A percentile compares a stretch with the other conserved stretches of the same genome.
Conservation (phyloP, 2,888 invertebrate species). For the Tetragonisca angustula region DNA sequence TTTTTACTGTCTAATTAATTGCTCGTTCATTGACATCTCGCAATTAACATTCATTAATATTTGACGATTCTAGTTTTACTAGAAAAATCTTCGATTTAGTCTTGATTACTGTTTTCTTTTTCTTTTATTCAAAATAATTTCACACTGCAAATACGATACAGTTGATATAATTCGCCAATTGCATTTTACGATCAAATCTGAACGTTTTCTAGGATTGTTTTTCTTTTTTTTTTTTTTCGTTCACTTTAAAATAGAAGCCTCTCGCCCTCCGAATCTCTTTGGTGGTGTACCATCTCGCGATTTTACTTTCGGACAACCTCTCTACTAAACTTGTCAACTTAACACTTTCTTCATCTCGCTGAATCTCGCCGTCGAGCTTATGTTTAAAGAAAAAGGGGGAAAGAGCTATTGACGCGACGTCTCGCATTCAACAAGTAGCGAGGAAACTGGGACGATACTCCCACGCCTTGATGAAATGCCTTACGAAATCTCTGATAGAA, state of each 20-base stretch:
- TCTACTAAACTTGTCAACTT: neutral
- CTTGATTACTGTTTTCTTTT: too few relatives aligned
- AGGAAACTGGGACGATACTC: neutral
- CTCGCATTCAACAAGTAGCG: slow-evolving; percentile 22
- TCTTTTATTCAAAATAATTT: too few relatives aligned
- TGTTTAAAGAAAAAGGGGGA: neutral
- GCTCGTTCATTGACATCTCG: too few relatives aligned
- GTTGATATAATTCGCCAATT: too few relatives aligned
- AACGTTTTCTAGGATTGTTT: too few relatives aligned
- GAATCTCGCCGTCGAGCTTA: slow-evolving; percentile 1
- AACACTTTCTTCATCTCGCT: neutral
- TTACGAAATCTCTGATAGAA: neutral
- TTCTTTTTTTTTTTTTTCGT: neutral
- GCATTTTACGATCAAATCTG: too few relatives aligned
- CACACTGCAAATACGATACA: too few relatives aligned
- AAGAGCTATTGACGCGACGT: slow-evolving; percentile 9
- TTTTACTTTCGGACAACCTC: neutral
- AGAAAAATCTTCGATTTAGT: too few relatives aligned
- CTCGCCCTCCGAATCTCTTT: neutral
- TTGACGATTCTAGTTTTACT: too few relatives aligned
- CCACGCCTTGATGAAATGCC: neutral
- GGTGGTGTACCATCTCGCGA: neutral
- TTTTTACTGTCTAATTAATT: too few relatives aligned
- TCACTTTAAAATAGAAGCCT: neutral
- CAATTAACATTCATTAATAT: too few relatives aligned